Conservation (phyloP, 2,888 invertebrate genomes). For the Limnephilus auricula region DNA sequence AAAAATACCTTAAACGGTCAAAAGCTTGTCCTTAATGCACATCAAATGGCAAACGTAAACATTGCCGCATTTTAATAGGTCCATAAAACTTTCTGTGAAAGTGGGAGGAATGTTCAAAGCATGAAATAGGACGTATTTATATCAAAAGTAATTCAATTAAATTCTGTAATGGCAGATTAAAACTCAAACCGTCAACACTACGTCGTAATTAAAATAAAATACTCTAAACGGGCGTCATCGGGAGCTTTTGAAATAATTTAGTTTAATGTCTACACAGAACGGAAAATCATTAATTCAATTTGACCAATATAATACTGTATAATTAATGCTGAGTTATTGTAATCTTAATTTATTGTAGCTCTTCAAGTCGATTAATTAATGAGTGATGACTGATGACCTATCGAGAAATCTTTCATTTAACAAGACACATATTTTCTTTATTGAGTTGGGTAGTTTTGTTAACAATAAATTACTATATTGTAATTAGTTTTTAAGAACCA, state of each 20-base stretch:
- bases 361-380: neutral
- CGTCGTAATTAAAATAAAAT: conserved; percentile 18
- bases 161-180: conserved; percentile 11
- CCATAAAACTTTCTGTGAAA: conserved; percentile 8
- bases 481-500: no score
- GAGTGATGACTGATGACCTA: neutral
- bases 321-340: neutral
- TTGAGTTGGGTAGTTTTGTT: no score
- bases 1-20: neutral
- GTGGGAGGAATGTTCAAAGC: conserved; percentile 2
- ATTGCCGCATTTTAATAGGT: conserved; percentile 1
- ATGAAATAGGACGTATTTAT: conserved; percentile 8
- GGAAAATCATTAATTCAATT: conserved; percentile 12
- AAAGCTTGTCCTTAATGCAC: neutral
- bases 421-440: neutral
- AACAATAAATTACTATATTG: no score
- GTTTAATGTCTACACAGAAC: neutral
- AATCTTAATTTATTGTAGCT: neutral
- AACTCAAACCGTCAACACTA: conserved; percentile 16
- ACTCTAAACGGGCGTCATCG: neutral
- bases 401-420: neutral
- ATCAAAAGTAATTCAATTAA: conserved; percentile 21
- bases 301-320: neutral
- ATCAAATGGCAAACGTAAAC: neutral
- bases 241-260: conserved; percentile 24